Evolutionary conservation across 2,113 vertebrate species (phyloP).

Genomic region (Sinocyclocheilus anshuiensis): DNA sequence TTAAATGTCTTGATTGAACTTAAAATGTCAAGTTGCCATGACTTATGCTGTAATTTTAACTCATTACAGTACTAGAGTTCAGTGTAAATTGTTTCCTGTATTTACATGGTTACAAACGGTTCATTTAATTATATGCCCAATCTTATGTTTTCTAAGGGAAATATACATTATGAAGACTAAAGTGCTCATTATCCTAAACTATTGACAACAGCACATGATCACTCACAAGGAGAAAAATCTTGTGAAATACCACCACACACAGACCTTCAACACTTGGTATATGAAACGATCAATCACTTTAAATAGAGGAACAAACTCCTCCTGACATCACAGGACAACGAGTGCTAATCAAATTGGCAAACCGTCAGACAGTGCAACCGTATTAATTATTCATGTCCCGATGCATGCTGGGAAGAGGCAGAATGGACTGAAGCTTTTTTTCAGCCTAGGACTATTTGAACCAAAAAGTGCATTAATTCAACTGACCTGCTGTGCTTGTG

Average conservation of each 20-base stretch:
- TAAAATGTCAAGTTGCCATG: background rate
- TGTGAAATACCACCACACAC: conserved; percentile 15
- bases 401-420: conserved; percentile 1
- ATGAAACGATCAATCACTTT: conserved; percentile 16
- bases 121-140: background rate
- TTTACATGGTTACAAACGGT: background rate
- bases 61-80: background rate
- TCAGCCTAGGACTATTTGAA: background rate
- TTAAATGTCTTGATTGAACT: background rate
- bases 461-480: background rate
- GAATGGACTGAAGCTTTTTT: conserved; percentile 12
- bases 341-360: conserved; percentile 3
- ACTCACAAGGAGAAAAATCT: background rate
- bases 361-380: background rate
- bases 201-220: background rate
- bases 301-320: conserved; percentile 25
- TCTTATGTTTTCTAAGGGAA: background rate
- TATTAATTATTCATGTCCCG: conserved; percentile 6
- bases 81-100: background rate
- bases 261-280: background rate
- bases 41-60: background rate
- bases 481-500: background rate
- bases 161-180: background rate
- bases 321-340: conserved; percentile 5
- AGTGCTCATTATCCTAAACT: background rate